Evolutionary conservation across 2,888 invertebrate species (phyloP).

Genomic region (Chrysolina americana): DNA sequence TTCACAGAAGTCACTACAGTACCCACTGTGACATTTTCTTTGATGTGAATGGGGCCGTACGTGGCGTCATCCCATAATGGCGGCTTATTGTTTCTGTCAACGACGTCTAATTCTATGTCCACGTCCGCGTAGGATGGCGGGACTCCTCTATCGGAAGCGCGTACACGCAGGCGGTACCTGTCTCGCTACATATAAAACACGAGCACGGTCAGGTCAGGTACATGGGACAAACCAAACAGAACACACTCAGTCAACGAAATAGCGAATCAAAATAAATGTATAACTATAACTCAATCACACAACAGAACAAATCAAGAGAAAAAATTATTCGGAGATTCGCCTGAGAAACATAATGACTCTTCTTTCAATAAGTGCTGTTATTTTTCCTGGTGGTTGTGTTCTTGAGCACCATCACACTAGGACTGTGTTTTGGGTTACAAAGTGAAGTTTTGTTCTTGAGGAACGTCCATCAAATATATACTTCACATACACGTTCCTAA

Average conservation of each 20-base stretch:
- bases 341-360: slow-evolving; percentile 33
- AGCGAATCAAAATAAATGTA: slow-evolving; percentile 56
- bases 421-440: slow-evolving; percentile 39
- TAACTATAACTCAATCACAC: slow-evolving; percentile 67
- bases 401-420: slow-evolving; percentile 18
- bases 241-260: slow-evolving; percentile 66
- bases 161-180: slow-evolving; percentile 96
- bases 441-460: slow-evolving; percentile 27
- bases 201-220: slow-evolving; percentile 69
- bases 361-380: slow-evolving; percentile 16
- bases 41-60: slow-evolving; percentile 98
- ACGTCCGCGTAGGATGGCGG: slow-evolving; percentile 95
- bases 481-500: neutral
- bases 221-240: slow-evolving; percentile 69
- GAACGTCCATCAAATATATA: neutral
- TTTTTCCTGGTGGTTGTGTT: slow-evolving; percentile 10
- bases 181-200: slow-evolving; percentile 85
- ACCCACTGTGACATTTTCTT: slow-evolving; percentile 99
- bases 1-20: slow-evolving; percentile 98
- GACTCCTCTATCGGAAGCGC: slow-evolving; percentile 95
- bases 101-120: slow-evolving; percentile 98
- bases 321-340: slow-evolving; percentile 43
- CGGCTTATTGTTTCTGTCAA: slow-evolving; percentile 98
- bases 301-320: slow-evolving; percentile 60
- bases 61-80: slow-evolving; percentile 95